These are phyloP conservation scores for Campoletis raptor DNA, from an alignment of 2,888 invertebrate species.

Conservation along the genomic window DNA sequence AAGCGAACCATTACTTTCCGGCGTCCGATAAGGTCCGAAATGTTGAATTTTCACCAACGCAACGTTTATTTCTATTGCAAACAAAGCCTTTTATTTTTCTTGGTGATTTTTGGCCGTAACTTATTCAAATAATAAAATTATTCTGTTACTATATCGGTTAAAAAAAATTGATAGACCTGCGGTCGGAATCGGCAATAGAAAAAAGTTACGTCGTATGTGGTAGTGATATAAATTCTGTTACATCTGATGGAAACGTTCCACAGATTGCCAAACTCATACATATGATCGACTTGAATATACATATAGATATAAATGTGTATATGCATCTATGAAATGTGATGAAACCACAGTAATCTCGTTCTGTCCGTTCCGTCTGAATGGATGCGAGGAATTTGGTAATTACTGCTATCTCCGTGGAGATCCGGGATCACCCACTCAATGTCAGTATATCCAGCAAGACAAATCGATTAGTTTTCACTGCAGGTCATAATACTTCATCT, in stretches of 20 bases:
- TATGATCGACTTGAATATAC: background rate
- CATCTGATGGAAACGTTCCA: background rate
- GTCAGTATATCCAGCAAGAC: slow-evolving; percentile 1
- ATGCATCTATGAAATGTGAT: slow-evolving; percentile 37
- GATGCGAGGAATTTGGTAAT: slow-evolving; percentile 59
- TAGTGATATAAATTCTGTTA: background rate
- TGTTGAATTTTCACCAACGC: too few relatives aligned
- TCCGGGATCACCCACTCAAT: background rate
- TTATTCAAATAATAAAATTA: too few relatives aligned
- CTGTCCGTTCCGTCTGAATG: slow-evolving; percentile 18
- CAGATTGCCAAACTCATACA: background rate
- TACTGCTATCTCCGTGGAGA: slow-evolving; percentile 17
- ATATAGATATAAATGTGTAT: background rate
- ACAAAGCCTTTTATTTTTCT: too few relatives aligned
- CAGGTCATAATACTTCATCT: background rate
- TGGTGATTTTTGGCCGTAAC: too few relatives aligned
- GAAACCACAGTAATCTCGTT: slow-evolving; percentile 56
- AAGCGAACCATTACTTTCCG: too few relatives aligned
- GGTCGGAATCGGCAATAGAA: too few relatives aligned
- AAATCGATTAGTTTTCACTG: background rate
- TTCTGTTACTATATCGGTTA: too few relatives aligned
- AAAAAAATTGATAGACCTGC: too few relatives aligned
- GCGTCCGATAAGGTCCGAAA: too few relatives aligned
- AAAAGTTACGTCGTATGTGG: too few relatives aligned
- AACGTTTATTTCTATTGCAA: too few relatives aligned